phyloP scores from a whole-genome alignment of 2,797 vertebrate species.

The Lophius americanus region DNA sequence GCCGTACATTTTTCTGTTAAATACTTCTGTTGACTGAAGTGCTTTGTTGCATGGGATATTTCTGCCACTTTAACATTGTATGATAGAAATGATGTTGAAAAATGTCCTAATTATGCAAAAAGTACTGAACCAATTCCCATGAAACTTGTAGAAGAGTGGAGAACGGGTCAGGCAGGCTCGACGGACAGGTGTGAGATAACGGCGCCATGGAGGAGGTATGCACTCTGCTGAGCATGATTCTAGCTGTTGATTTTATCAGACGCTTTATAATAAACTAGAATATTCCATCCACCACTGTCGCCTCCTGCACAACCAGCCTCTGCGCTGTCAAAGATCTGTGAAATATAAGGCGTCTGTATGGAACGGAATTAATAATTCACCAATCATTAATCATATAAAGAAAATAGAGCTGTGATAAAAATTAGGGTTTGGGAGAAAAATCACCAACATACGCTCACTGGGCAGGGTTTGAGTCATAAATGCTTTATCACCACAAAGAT shows the following conservation, averaged over 20 bases:
- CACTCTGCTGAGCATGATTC: too few species aligned
- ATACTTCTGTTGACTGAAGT: too few species aligned
- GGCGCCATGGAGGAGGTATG: too few species aligned
- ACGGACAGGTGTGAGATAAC: too few species aligned
- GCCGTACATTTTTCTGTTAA: too few species aligned
- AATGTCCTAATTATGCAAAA: too few species aligned
- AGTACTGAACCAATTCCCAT: too few species aligned
- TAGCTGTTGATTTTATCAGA: neutral
- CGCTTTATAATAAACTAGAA: neutral
- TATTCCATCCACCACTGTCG: neutral
- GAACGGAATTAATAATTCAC: neutral
- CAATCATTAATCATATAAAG: neutral
- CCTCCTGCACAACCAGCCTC: neutral
- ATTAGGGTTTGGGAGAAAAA: neutral
- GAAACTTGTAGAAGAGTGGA: too few species aligned
- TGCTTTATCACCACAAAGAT: neutral
- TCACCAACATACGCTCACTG: neutral
- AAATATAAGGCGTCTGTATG: neutral
- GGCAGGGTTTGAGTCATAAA: slow-evolving; percentile 5
- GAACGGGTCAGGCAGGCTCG: too few species aligned
- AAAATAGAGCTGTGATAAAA: neutral
- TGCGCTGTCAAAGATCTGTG: neutral
- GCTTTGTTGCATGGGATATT: too few species aligned
- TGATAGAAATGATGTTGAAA: too few species aligned
- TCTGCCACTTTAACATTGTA: neutral